A percentile compares a stretch with the other conserved stretches of the same genome.
These are phyloP conservation scores for Lates calcarifer DNA, from an alignment of 2,113 vertebrate genomes.

Conservation along the genomic window DNA sequence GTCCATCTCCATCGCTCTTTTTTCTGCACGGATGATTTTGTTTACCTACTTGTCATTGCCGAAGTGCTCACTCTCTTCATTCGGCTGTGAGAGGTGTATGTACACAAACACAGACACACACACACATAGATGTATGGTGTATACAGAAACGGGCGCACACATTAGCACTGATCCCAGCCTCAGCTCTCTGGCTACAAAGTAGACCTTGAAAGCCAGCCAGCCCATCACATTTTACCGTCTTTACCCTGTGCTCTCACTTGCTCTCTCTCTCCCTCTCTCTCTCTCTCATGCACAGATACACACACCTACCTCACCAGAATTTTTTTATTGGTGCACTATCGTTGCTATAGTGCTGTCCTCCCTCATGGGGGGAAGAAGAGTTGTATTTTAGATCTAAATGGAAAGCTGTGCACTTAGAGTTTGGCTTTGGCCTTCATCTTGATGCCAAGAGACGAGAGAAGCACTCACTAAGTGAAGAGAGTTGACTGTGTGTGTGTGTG, in stretches of 20 bases:
- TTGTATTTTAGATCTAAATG: conserved; percentile 77
- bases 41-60: conserved; percentile 81
- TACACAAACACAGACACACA: conserved; percentile 21
- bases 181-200: conserved; percentile 67
- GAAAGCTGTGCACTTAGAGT: conserved; percentile 79
- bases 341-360: conserved; percentile 48
- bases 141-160: conserved; percentile 49
- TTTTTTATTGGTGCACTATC: conserved; percentile 59
- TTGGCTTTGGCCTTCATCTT: conserved; percentile 76
- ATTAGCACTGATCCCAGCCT: conserved; percentile 55
- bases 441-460: conserved; percentile 73
- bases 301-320: conserved; percentile 33
- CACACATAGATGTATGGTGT: conserved; percentile 28
- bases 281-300: conserved; percentile 20
- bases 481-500: conserved; percentile 33
- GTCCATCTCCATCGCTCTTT: conserved; percentile 60
- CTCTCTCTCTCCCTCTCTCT: neutral
- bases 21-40: conserved; percentile 78
- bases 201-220: conserved; percentile 76
- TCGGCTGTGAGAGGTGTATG: conserved; percentile 47
- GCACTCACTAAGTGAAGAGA: conserved; percentile 67
- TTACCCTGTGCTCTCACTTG: conserved; percentile 47
- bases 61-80: conserved; percentile 73
- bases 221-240: conserved; percentile 63
- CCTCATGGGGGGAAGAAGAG: conserved; percentile 54